phyloP scores from a whole-genome alignment of 2,113 vertebrate species.

The Chionis minor region DNA sequence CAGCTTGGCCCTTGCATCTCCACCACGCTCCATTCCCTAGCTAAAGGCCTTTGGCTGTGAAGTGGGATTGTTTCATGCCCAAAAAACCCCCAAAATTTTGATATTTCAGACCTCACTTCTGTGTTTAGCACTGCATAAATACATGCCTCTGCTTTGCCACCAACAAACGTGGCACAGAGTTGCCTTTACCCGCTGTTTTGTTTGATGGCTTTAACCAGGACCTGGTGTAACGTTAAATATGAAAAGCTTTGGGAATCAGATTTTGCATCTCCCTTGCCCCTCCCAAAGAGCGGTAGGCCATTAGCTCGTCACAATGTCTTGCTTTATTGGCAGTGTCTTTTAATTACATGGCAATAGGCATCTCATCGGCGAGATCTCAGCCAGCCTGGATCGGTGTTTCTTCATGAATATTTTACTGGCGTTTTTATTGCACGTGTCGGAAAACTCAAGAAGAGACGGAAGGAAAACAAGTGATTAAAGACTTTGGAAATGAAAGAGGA shows the following conservation, averaged over 20 bases:
- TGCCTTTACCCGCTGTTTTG: neutral
- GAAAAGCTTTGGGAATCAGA: neutral
- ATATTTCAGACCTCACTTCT: neutral
- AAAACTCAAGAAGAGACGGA: neutral
- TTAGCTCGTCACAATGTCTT: conserved; percentile 21
- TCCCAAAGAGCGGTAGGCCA: neutral
- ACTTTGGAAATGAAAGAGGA: neutral
- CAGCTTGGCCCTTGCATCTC: neutral
- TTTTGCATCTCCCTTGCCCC: neutral
- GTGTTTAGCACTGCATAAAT: neutral
- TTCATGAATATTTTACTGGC: neutral
- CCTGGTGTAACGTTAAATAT: neutral
- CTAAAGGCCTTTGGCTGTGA: neutral
- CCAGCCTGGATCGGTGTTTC: neutral
- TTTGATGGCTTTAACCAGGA: neutral
- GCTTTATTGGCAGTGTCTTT: neutral
- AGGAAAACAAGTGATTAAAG: neutral
- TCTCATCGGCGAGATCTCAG: fast-evolving
- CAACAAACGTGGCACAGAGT: fast-evolving
- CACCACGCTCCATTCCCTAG: fast-evolving
- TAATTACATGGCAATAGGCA: neutral
- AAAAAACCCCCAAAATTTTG: neutral
- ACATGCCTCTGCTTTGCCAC: neutral
- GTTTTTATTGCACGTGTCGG: neutral
- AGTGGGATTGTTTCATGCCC: neutral